Evolutionary conservation across 2,888 invertebrate genomes (phyloP).

Genomic region (Drepanosiphum platanoidis): DNA sequence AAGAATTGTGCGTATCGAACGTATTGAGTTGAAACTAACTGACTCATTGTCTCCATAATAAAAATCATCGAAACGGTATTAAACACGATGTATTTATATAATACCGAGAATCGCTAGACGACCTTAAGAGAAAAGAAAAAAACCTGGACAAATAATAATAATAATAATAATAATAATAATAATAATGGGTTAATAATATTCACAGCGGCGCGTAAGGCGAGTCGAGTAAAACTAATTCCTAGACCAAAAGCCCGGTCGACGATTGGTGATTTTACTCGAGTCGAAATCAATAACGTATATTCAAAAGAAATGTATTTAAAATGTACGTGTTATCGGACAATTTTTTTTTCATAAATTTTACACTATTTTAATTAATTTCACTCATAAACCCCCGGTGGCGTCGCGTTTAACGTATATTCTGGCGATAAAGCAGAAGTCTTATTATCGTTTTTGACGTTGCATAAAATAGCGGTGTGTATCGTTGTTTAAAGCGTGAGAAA

Average conservation of each 20-base stretch:
- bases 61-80: constrained; percentile 6
- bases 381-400: too few species aligned
- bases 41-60: constrained; percentile 27
- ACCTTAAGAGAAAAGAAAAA: constrained; percentile 9
- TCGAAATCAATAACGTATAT: background rate
- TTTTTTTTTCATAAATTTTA: too few species aligned
- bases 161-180: background rate
- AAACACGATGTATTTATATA: background rate
- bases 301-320: too few species aligned
- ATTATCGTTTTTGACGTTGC: background rate
- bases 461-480: background rate
- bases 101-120: constrained; percentile 1
- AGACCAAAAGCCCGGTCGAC: background rate
- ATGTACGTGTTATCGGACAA: too few species aligned
- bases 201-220: background rate
- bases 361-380: too few species aligned
- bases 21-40: constrained; percentile 18
- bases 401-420: too few species aligned
- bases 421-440: background rate
- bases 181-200: background rate
- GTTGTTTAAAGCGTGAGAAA: background rate
- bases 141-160: constrained; percentile 5
- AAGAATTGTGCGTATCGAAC: constrained; percentile 27
- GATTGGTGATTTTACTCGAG: background rate
- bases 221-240: background rate